These are phyloP conservation scores for Nymphicus hollandicus DNA, from an alignment of 2,113 vertebrate genomes.

Conservation along the genomic window DNA sequence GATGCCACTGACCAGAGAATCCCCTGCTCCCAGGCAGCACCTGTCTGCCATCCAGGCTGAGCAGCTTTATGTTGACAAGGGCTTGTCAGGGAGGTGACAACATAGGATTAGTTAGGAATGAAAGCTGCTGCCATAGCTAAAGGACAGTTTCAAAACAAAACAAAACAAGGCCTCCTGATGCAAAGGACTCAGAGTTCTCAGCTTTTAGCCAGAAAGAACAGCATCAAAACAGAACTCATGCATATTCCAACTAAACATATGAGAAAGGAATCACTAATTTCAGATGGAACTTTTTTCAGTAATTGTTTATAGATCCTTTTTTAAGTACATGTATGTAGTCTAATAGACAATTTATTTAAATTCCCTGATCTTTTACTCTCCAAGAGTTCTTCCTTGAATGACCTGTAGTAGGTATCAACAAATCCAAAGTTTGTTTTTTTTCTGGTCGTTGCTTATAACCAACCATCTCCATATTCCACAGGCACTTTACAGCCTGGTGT, in stretches of 20 bases:
- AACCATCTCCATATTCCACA: not conserved
- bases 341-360: not conserved
- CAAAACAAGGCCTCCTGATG: not conserved
- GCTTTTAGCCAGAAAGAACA: not conserved
- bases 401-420: not conserved
- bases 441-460: not conserved
- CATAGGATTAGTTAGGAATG: slow-evolving; percentile 35
- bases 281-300: not conserved
- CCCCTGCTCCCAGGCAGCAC: not conserved
- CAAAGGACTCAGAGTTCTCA: not conserved
- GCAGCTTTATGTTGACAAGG: not conserved
- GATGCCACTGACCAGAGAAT: not conserved
- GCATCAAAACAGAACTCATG: not conserved
- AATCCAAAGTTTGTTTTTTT: not conserved
- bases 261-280: not conserved
- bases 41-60: not conserved
- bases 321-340: not conserved
- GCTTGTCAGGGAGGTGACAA: slow-evolving; percentile 18
- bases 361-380: not conserved
- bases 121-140: not conserved
- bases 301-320: not conserved
- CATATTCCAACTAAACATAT: not conserved
- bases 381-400: not conserved
- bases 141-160: not conserved
- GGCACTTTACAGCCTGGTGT: not conserved